phyloP scores from a whole-genome alignment of 2,113 vertebrate genomes.

The Amazona guildingii region DNA sequence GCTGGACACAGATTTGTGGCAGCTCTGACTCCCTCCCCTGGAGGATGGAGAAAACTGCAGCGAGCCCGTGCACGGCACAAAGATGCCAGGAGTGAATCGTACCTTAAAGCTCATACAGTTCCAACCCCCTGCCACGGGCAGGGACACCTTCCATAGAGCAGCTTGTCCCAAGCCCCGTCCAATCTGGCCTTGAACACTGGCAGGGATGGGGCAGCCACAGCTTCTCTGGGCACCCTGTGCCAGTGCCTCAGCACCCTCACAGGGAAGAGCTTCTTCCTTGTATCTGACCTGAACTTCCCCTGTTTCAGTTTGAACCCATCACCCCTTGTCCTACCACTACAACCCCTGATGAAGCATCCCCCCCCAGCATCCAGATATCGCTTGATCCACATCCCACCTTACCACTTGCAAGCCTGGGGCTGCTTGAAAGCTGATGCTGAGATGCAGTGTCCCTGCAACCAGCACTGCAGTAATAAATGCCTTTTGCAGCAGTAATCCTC shows the following conservation, averaged over 20 bases:
- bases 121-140: background rate
- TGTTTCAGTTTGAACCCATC: background rate
- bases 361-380: background rate
- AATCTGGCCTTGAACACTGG: background rate
- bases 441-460: background rate
- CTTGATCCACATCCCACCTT: background rate
- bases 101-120: background rate
- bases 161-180: background rate
- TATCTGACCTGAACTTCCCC: background rate
- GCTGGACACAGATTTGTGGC: background rate
- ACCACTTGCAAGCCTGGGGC: accelerated
- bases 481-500: background rate
- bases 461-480: background rate
- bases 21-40: conserved; percentile 64
- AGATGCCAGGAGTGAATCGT: background rate
- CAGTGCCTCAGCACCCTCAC: background rate
- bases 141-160: background rate
- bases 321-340: background rate
- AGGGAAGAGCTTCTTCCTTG: too few species aligned
- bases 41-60: conserved; percentile 53
- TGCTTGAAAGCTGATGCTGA: background rate
- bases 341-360: background rate
- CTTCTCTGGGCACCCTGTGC: background rate
- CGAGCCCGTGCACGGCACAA: background rate
- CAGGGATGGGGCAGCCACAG: background rate